phyloP scores from a whole-genome alignment of 2,888 invertebrate species.

The Hipparchia sbordonii region DNA sequence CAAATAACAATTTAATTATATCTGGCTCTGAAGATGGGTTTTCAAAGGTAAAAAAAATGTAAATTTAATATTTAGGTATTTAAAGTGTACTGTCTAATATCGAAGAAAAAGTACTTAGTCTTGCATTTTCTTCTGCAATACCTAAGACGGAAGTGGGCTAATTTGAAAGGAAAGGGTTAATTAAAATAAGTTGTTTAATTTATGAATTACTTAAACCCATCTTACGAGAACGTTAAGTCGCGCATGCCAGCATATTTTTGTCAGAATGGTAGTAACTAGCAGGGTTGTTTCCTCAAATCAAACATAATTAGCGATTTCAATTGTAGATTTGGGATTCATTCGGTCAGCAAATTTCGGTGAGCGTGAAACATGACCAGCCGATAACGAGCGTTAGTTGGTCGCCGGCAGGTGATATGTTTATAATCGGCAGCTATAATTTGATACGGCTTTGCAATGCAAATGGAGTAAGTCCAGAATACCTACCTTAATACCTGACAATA shows the following conservation, averaged over 20 bases:
- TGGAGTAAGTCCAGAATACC: constrained; percentile 85
- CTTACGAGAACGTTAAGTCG: neutral
- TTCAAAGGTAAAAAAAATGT: constrained; percentile 85
- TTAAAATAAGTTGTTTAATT: no score
- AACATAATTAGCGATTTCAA: neutral
- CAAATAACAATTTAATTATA: constrained; percentile 93
- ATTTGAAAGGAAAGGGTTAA: no score
- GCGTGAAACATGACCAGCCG: constrained; percentile 93
- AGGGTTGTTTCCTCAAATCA: no score
- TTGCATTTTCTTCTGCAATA: neutral
- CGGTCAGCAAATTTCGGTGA: constrained; percentile 94
- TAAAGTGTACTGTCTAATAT: neutral
- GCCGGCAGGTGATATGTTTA: constrained; percentile 94
- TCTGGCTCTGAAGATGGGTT: constrained; percentile 98
- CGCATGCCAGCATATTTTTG: neutral
- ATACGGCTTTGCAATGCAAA: constrained; percentile 95
- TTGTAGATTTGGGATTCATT: constrained; percentile 93
- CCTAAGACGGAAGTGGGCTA: no score
- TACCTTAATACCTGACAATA: no score
- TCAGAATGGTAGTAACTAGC: no score
- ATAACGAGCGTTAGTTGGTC: constrained; percentile 96
- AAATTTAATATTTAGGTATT: neutral
- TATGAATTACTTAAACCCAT: no score
- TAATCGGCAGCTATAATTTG: constrained; percentile 96
- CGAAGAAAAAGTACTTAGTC: neutral